Evolutionary conservation across 2,797 vertebrate species (phyloP).

Genomic region (Sebastes jordani): DNA sequence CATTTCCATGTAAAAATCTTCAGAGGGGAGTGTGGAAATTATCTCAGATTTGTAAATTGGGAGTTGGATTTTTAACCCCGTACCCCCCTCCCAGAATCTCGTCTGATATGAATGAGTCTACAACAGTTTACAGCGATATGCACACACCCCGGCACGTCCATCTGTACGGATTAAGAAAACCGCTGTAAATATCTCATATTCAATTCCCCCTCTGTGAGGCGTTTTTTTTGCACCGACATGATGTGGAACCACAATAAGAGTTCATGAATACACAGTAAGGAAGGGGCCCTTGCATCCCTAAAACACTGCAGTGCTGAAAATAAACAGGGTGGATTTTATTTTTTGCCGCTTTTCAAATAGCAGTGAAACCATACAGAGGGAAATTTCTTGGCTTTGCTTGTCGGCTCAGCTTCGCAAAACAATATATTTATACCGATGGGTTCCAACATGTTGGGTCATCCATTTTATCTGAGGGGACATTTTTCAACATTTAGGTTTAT

Average conservation of each 20-base stretch:
- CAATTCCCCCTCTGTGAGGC: constrained; percentile 54
- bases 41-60: constrained; percentile 76
- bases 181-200: constrained; percentile 68
- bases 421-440: constrained; percentile 63
- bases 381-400: constrained; percentile 58
- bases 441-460: constrained; percentile 56
- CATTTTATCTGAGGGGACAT: constrained; percentile 77
- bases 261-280: constrained; percentile 67
- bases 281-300: constrained; percentile 34
- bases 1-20: constrained; percentile 76
- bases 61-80: constrained; percentile 59
- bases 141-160: constrained; percentile 46
- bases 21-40: constrained; percentile 69
- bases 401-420: constrained; percentile 71
- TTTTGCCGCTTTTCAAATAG: constrained; percentile 53
- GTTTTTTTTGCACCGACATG: constrained; percentile 45
- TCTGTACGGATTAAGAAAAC: constrained; percentile 72
- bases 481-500: constrained; percentile 79
- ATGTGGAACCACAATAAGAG: constrained; percentile 68
- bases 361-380: constrained; percentile 43
- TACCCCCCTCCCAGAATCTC: constrained; percentile 44
- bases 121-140: constrained; percentile 62
- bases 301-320: constrained; percentile 64
- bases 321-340: constrained; percentile 52
- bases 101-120: constrained; percentile 66